Base-by-base conservation (phyloP, 2,797 vertebrate genomes). In the Poeciliopsis presidionis region DNA sequence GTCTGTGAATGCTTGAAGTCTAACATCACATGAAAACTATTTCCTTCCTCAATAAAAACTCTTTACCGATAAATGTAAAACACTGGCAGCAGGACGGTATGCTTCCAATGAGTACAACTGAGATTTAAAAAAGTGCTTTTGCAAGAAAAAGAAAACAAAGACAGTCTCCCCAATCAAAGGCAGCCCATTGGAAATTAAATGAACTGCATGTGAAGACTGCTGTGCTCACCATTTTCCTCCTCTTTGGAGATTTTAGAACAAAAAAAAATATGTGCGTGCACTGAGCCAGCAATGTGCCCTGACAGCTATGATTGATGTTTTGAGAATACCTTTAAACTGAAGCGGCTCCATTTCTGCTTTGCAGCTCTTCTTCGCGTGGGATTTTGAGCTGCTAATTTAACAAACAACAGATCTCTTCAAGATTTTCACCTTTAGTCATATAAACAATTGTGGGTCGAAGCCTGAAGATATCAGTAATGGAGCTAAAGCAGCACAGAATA, bases 241-340 rank as follows among this genome's bases (percentile, higher is more conserved):
- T 7, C 28, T n/a, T 57, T 30, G 5, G 73, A 20, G 47, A 28
- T 28, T 18, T 67, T n/a, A 74, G 8, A 69, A 33, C 5, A 47
- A 70, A 63, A 63, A 76, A 33, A 53, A 59, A 7, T 5, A 55
- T 43, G 39, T 43, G 22, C 11, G 3, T 43, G 36, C 22, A 69
- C 20, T 69, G 65, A 69, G 22, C 65, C 36, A 69, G 25, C 22
- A n/a, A 22, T 69, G 65, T n/a, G 22, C 22, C 39, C 39, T 69
- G 65, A 43, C 20, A 41, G 39, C 22, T 5, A 39, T 39, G 71
- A 73, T 73, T 70, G 71, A 49, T 75, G 75, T 41, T 69, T 69
- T 2, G 36, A 69, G 65, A 43, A 25, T n/a, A 69, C 36, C 65
- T 69, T 69, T 69, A 69, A 69, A 6, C 11, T 12, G 22, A 25